Evolutionary conservation across 1,140 invertebrate species (phyloP), one percentile per base, ranked within the genome.

Genomic region (Archegozetes longisetosus): DNA sequence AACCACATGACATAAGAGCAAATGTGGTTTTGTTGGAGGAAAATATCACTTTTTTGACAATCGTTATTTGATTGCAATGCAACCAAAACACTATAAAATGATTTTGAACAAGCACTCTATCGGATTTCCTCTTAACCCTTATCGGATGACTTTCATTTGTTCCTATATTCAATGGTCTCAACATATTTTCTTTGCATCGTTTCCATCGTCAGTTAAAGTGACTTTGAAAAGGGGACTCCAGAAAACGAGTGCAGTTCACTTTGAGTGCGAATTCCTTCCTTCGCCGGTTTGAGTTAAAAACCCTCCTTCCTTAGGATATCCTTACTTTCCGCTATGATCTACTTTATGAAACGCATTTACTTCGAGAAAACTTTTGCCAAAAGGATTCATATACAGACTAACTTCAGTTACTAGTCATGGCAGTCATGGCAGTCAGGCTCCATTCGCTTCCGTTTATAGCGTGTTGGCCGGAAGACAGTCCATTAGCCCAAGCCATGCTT

Each of bases 401-500:
- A 20, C n/a, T 47, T 13, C 46, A 13, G 13, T n/a, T 47, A 13
- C 13, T 13, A 13, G 50, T 22, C 20, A 13, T 51, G 6, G n/a
- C 20, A 20, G 24, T 51, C 6, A 13, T 51, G 6, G 24, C 50
- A 9, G 50, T 26, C 6, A 20, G 20, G 6, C 50, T 22, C 50
- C 20, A 25, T 12, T 26, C 20, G n/a, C 20, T 9, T 51, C 50
- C 50, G 50, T 51, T 26, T 6, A 51, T 20, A 22, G 20, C 50
- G n/a, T 51, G 50, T 51, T 51, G 50, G 20, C 50, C 50, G 50
- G 50, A 51, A 51, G 20, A 51, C 20, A 51, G 50, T 51, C 50
- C 50, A 51, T 51, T 51, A 51, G 50, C 24, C 32, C 6, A n/a
- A 9, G 50, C 50, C 50, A 4, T 4, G 50, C 50, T 51, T 51